Evolutionary conservation across 2,888 invertebrate genomes (phyloP), one percentile per base, ranked within the genome.

Genomic region (Baccha elongata): DNA sequence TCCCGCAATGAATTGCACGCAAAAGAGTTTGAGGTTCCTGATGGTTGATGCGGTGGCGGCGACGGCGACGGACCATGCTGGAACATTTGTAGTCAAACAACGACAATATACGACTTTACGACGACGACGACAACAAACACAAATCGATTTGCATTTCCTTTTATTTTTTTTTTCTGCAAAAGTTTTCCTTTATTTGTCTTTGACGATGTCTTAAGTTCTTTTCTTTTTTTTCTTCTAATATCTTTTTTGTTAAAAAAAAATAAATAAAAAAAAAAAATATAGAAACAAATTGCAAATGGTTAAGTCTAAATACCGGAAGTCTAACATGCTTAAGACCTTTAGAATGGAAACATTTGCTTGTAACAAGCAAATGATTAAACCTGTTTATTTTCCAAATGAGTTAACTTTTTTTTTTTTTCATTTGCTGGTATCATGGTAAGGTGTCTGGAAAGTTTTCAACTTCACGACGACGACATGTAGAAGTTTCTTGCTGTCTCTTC

Each of bases 81-180:
- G 44, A 62, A 60, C 67, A 79, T 74, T 73, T 79, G 74, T 68
- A 74, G 74, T 74, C 74, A 78, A 58, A 78, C 71, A 75, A 67
- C 75, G 65, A 58, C 65, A 13, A 42, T n/a, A n/a, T n/a, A n/a
- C 37, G 42, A 58, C 40, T 40, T 44, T 44, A 44, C 58, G 8
- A 71, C 58, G 52, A 62, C 58, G 29, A 68, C 64, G 26, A 44
- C 50, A 44, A 55, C 11, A 69, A 23, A 83, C 72, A 78, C 83
- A 73, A 78, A 83, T 83, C 76, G 83, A 83, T 83, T 83, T 83
- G 83, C 83, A 83, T 83, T 78, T 83, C 83, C 83, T 73, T 78
- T 78, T 68, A 62, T 62, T 40, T 40, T 17, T 19, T 23, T 58
- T 46, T 17, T 35, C 23, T n/a, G 29, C 21, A 19, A 62, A 62